A percentile compares a stretch with the other conserved stretches of the same genome.
phyloP scores from a whole-genome alignment of 2,888 invertebrate genomes.

The Pammene fasciana region DNA sequence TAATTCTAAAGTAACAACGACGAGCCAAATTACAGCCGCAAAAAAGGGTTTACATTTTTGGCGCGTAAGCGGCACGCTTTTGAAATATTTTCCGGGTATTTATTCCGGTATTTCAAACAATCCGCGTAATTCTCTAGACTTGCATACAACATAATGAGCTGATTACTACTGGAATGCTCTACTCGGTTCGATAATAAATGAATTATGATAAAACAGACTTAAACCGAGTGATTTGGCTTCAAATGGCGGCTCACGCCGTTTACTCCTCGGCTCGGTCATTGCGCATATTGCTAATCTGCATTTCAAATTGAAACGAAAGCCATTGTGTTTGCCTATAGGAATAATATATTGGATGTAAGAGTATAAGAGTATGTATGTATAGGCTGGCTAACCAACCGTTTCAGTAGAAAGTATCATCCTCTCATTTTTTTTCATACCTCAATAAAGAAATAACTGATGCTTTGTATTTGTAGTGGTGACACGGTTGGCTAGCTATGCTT shows the following conservation, averaged over 20 bases:
- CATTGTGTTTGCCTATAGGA: slow-evolving; percentile 13
- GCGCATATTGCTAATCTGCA: slow-evolving; percentile 25
- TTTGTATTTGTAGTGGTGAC: too few species aligned
- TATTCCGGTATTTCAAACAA: slow-evolving; percentile 30
- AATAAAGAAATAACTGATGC: too few species aligned
- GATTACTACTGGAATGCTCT: slow-evolving; percentile 24
- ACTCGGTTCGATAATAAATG: slow-evolving; percentile 27
- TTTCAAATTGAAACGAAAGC: slow-evolving; percentile 26
- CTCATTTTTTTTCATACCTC: background rate
- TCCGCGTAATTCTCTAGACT: slow-evolving; percentile 30
- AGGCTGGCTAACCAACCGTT: background rate
- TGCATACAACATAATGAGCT: slow-evolving; percentile 27
- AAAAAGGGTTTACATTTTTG: slow-evolving; percentile 18
- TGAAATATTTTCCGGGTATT: slow-evolving; percentile 34
- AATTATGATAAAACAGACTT: slow-evolving; percentile 31
- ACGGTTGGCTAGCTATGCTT: too few species aligned
- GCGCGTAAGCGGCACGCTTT: slow-evolving; percentile 29
- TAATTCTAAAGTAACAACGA: slow-evolving; percentile 15
- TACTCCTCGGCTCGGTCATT: slow-evolving; percentile 8
- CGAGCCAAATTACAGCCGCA: slow-evolving; percentile 2
- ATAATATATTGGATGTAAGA: background rate
- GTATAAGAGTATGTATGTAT: background rate
- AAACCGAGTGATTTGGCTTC: slow-evolving; percentile 25
- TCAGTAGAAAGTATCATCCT: background rate
- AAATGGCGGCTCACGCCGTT: slow-evolving; percentile 20